These are phyloP conservation scores for Trialeurodes vaporariorum DNA, from an alignment of 1,140 invertebrate genomes.

Conservation along the genomic window DNA sequence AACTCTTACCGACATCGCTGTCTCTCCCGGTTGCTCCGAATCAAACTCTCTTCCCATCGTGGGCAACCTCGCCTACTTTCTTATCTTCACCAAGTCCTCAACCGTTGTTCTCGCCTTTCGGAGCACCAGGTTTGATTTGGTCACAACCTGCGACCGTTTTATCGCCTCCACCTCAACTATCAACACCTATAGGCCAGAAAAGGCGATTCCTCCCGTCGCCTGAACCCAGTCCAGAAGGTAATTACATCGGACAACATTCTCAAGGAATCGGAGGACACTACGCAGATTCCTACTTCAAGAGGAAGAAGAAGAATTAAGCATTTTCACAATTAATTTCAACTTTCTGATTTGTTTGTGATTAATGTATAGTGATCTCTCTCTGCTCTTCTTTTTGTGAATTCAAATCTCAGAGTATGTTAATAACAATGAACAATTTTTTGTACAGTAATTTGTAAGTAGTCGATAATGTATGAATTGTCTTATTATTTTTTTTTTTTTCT, in stretches of 20 bases:
- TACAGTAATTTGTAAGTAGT: no score
- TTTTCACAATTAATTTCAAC: no score
- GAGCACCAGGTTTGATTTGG: constrained; percentile 17
- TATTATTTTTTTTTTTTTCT: no score
- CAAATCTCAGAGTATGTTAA: no score
- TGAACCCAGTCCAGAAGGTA: constrained; percentile 40
- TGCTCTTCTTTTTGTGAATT: no score
- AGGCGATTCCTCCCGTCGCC: constrained; percentile 40
- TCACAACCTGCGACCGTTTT: constrained; percentile 14
- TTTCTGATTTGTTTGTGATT: no score
- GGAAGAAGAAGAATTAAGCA: constrained; percentile 36
- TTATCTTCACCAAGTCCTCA: constrained; percentile 13
- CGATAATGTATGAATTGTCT: no score
- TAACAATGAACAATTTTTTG: no score
- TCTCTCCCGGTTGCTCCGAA: constrained; percentile 14
- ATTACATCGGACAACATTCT: constrained; percentile 44
- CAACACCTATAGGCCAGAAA: constrained; percentile 38
- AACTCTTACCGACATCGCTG: constrained; percentile 20
- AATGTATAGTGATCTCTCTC: not conserved
- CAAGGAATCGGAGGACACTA: constrained; percentile 46
- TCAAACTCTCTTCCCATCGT: constrained; percentile 13
- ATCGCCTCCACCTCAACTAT: constrained; percentile 14
- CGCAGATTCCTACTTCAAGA: constrained; percentile 41
- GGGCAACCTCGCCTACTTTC: constrained; percentile 12
- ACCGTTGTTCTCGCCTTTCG: constrained; percentile 19